These are phyloP conservation scores for Chanos chanos DNA, from an alignment of 2,797 vertebrate genomes.

Conservation along the genomic window DNA sequence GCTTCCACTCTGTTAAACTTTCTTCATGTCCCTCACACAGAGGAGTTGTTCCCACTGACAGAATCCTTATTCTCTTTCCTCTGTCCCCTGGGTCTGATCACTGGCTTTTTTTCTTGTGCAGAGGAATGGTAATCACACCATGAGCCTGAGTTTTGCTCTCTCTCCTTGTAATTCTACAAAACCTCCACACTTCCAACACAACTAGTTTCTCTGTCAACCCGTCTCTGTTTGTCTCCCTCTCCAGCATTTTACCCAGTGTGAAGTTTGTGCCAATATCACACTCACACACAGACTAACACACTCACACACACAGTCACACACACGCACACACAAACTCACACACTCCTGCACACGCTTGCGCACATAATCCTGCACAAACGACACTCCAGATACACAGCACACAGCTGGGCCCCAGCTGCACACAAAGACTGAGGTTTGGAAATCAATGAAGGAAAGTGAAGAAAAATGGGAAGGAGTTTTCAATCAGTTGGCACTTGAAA, in stretches of 20 bases:
- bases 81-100: too few relatives aligned
- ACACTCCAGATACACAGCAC: slow-evolving; percentile 64
- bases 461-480: slow-evolving; percentile 76
- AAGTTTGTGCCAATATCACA: slow-evolving; percentile 62
- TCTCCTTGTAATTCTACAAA: too few relatives aligned
- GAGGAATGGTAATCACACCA: neutral
- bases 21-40: too few relatives aligned
- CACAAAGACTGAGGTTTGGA: slow-evolving; percentile 81
- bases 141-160: slow-evolving; percentile 43
- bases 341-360: neutral
- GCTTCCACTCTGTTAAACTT: too few relatives aligned
- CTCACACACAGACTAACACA: slow-evolving; percentile 56
- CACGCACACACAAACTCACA: slow-evolving; percentile 49
- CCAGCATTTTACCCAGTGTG: slow-evolving; percentile 72
- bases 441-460: slow-evolving; percentile 85
- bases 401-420: slow-evolving; percentile 82
- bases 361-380: too few relatives aligned
- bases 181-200: slow-evolving; percentile 46
- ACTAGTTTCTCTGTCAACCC: slow-evolving; percentile 53
- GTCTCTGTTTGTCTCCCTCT: slow-evolving; percentile 45
- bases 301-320: slow-evolving; percentile 44
- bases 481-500: slow-evolving; percentile 82
- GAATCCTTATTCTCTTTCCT: too few relatives aligned
- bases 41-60: too few relatives aligned
- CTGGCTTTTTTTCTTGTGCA: too few relatives aligned